Conservation (phyloP, 2,888 invertebrate species). For the Eurytoma adleriae region DNA sequence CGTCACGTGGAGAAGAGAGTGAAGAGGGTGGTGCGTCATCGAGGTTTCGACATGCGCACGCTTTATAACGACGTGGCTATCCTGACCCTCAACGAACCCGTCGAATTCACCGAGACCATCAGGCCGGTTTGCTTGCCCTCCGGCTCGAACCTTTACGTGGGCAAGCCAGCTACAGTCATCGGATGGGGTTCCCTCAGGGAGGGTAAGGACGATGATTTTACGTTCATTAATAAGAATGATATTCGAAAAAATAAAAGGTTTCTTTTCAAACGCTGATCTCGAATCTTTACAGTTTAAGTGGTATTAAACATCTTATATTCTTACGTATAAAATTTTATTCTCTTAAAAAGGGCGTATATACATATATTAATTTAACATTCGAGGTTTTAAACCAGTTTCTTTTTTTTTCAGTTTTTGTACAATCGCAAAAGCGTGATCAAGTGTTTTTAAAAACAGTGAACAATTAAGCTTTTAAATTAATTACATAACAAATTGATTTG, state of each 20-base stretch:
- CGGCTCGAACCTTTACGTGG: conserved; percentile 81
- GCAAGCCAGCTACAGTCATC: conserved; percentile 87
- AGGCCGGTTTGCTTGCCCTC: conserved; percentile 88
- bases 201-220: conserved; percentile 77
- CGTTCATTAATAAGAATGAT: not conserved
- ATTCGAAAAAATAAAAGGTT: no score
- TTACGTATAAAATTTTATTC: conserved; percentile 28
- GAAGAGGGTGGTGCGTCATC: conserved; percentile 89
- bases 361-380: conserved; percentile 10
- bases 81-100: conserved; percentile 86
- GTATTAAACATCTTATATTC: conserved; percentile 30
- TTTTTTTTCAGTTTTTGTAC: not conserved
- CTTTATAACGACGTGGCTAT: conserved; percentile 92
- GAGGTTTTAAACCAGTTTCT: not conserved
- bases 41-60: conserved; percentile 89
- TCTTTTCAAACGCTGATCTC: no score
- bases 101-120: conserved; percentile 84
- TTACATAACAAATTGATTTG: not conserved
- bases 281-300: not conserved
- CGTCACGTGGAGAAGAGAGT: conserved; percentile 87
- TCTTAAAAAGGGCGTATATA: conserved; percentile 8
- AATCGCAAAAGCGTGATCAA: not conserved
- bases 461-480: no score
- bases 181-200: conserved; percentile 93
- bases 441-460: no score